Base-by-base conservation (phyloP, 2,888 invertebrate genomes). In the Pycnomerus fuliginosus region DNA sequence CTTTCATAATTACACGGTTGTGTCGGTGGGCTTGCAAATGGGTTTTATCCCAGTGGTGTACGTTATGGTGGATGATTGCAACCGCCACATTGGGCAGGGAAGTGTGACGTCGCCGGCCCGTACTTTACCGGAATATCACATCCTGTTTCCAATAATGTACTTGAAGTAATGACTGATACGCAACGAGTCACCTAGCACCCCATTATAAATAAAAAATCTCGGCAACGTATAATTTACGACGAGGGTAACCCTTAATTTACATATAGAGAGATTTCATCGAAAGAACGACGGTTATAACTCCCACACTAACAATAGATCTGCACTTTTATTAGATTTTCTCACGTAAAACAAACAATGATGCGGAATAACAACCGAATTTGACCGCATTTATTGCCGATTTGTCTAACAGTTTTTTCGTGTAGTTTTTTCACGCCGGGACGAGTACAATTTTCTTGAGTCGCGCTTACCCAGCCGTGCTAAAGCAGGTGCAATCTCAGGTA, bases 11-110 rank as follows among this genome's bases (percentile, higher is more conserved):
- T 43, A 43, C 30, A 42, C 35, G 42, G 29, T 22, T 11, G 32
- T 30, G 16, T 12, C n/a, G 29, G 32, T 14, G 35, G 10, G 2
- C 24, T 22, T 30, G 16, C n/a, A 35, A 44, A 44, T 45, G 42
- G 40, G 42, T 36, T 43, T 38, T 31, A 42, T 50, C 35, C 33
- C 37, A 22, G 33, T 27, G 42, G 45, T 41, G 59, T 58, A 55
- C 58, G 62, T 63, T 60, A 63, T 61, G 65, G 62, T 59, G 47
- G 53, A 52, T 58, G 61, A 60, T 62, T 53, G 50, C 56, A 7
- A 8, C 8, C 62, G 64, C 63, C 63, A 62, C 62, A 61, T 57
- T 61, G 55, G 51, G 44, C 55, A 53, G 33, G 56, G 53, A 51
- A 56, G 50, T 59, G 55, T 57, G 56, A 60, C 61, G 49, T 47